phyloP scores from a whole-genome alignment of 2,888 invertebrate species.

The Polydrusus pterygomalis region DNA sequence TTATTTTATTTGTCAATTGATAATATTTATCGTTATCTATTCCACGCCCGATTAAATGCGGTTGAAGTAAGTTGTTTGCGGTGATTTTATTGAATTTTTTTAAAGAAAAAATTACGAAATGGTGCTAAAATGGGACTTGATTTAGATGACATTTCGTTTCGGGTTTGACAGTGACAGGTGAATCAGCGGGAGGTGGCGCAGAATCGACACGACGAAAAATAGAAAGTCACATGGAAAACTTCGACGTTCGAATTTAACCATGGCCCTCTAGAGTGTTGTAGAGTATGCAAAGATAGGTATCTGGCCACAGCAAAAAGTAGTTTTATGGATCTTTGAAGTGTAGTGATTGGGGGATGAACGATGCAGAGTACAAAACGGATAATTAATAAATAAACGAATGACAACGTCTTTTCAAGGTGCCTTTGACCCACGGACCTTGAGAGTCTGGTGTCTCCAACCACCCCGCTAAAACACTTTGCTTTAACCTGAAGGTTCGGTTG shows the following conservation, averaged over 20 bases:
- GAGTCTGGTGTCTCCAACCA: no score
- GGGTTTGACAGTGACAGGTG: conserved; percentile 17
- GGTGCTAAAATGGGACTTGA: conserved; percentile 18
- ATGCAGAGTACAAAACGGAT: no score
- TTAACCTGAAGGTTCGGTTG: no score
- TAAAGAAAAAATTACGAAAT: conserved; percentile 13
- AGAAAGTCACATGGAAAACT: conserved; percentile 13
- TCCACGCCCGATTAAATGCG: conserved; percentile 19
- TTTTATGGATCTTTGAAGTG: no score
- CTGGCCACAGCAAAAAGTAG: no score
- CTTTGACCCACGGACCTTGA: neutral
- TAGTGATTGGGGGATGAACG: no score
- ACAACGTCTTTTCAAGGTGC: no score
- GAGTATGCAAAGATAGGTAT: no score
- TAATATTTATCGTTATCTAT: conserved; percentile 35
- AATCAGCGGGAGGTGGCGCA: conserved; percentile 19
- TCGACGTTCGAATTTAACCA: neutral
- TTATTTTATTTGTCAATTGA: conserved; percentile 34
- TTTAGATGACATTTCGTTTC: conserved; percentile 26
- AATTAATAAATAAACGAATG: no score
- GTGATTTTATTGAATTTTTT: conserved; percentile 27
- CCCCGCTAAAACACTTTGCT: no score
- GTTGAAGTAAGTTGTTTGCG: conserved; percentile 13
- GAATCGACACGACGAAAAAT: conserved; percentile 7
- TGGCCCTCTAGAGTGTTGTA: no score